Percentiles rank a stretch among this genome's conserved stretches.
Conservation (phyloP, 2,888 invertebrate genomes). For the Holacanthella duospinosa region DNA sequence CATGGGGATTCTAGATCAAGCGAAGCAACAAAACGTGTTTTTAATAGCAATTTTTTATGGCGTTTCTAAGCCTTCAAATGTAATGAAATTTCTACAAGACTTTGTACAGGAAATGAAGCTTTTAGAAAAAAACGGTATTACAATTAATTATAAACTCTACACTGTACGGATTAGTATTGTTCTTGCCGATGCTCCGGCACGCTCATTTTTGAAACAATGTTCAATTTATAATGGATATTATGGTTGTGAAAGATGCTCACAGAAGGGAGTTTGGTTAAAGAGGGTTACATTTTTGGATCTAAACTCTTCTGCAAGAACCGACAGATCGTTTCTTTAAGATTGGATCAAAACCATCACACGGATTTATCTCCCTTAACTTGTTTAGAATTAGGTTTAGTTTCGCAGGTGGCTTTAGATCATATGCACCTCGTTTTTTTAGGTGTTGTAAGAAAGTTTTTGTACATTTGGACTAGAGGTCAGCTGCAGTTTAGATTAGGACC, state of each 20-base stretch:
- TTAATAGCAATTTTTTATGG: background rate
- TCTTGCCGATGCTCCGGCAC: slow-evolving; percentile 16
- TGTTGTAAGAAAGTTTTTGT: slow-evolving; percentile 11
- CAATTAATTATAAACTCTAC: background rate
- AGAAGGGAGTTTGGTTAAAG: slow-evolving; percentile 9
- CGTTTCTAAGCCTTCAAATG: background rate
- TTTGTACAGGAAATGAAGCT: background rate
- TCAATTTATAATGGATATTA: slow-evolving; percentile 10
- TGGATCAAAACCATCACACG: slow-evolving; percentile 15
- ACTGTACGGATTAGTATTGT: slow-evolving; percentile 4
- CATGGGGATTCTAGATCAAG: slow-evolving; percentile 3
- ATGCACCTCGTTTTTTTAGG: slow-evolving; percentile 12
- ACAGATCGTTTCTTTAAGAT: slow-evolving; percentile 10
- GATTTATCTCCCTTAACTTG: background rate
- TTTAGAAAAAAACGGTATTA: background rate
- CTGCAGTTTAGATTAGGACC: background rate
- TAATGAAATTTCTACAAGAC: background rate
- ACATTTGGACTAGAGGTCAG: slow-evolving; percentile 6
- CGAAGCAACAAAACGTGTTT: background rate
- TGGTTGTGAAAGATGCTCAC: slow-evolving; percentile 13
- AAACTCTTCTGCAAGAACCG: slow-evolving; percentile 11
- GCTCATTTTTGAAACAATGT: slow-evolving; percentile 9
- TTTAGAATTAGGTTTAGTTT: slow-evolving; percentile 2
- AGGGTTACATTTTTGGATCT: slow-evolving; percentile 7
- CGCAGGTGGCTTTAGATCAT: slow-evolving; percentile 9